Evolutionary conservation across 2,888 invertebrate genomes (phyloP).

Genomic region (Ornithoptera priamus): DNA sequence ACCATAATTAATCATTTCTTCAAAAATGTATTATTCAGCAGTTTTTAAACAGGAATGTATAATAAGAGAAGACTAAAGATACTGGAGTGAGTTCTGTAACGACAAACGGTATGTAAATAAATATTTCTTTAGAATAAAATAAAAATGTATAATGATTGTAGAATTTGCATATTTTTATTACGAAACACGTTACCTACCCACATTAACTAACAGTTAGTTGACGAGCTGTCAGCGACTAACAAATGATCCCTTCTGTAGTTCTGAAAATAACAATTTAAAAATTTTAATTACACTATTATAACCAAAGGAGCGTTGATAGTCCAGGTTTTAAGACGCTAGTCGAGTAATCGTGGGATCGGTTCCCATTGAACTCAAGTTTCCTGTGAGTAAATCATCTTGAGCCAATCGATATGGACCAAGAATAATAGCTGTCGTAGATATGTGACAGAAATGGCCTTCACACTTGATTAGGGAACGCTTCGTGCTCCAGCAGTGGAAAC

Average conservation of each 20-base stretch:
- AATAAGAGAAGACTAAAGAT: conserved; percentile 7
- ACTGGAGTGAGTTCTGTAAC: neutral
- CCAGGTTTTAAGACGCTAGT: no score
- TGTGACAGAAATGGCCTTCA: neutral
- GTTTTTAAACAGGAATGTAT: conserved; percentile 13
- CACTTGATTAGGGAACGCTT: no score
- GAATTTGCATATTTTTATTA: conserved; percentile 56
- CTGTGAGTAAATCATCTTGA: neutral
- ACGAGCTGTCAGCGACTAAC: conserved; percentile 41
- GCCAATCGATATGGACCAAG: no score
- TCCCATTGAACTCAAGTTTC: neutral
- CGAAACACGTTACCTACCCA: neutral
- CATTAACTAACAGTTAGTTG: conserved; percentile 34
- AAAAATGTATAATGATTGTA: conserved; percentile 72
- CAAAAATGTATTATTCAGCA: conserved; percentile 28
- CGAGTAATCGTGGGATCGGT: neutral
- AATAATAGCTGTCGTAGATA: neutral
- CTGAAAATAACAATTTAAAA: conserved; percentile 41
- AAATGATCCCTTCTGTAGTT: conserved; percentile 49
- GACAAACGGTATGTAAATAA: conserved; percentile 68
- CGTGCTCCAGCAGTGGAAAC: no score
- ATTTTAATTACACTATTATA: no score
- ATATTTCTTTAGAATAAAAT: conserved; percentile 71
- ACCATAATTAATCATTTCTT: conserved; percentile 34
- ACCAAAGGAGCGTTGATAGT: no score